Base-by-base conservation (phyloP, 1,140 invertebrate species). In the Zaprionus capensis region DNA sequence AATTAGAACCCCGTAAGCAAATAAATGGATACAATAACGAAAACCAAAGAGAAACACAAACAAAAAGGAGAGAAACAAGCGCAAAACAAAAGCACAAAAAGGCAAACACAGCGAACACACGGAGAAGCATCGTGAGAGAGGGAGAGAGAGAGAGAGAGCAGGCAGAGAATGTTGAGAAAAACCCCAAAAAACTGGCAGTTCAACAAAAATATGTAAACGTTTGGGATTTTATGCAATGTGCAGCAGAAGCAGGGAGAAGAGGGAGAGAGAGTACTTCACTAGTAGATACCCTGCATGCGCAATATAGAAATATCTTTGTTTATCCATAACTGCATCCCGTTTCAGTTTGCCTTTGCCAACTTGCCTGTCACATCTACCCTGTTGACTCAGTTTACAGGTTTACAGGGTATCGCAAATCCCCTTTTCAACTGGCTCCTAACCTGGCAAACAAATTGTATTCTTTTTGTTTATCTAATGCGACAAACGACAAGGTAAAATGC, bases 381-480 rank as follows among this genome's bases (percentile, higher is more conserved):
- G 2, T 11, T 46, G 7, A 11, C 9, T 5, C 46, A 6, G 4
- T n/a, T n/a, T n/a, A 6, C 14, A 51, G 46, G 20, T 38, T 22
- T 46, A 4, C 38, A 44, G 65, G 55, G 55, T 49, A 67, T 31
- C 2, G n/a, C 15, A 67, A 67, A 46, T 67, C 55, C 65, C 38
- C 26, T 28, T 57, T 67, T 67, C 61, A 57, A 49, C 56, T 49
- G 55, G 14, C 34, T 49, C 20, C 67, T 61, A 80, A 64, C 71
- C 77, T 70, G 65, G 81, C 65, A 80, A 83, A 83, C 77, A 84
- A 84, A 78, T 83, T 83, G 65, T 84, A 70, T 56, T 62, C 15
- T 79, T 65, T 31, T 80, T 82, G 81, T 84, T 84, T 83, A 80
- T 80, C 78, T 84, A 84, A 84, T 84, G 71, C 73, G 73, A 76